Conservation (phyloP, 1,140 invertebrate species). For the Drosophila ambigua region DNA sequence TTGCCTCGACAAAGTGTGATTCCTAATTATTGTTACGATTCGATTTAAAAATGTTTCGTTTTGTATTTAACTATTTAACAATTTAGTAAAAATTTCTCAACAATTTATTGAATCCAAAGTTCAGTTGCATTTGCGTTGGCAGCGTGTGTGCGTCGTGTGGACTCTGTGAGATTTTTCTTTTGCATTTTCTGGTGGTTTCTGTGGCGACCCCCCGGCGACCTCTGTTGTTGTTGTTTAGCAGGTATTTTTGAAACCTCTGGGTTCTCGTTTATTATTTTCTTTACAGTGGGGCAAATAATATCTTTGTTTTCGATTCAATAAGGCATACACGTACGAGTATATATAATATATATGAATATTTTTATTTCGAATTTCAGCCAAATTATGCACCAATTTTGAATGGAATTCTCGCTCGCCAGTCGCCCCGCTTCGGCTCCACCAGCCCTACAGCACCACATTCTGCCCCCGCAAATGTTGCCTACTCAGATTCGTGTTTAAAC, state of each 20-base stretch:
- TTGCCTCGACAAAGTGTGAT: conserved; percentile 41
- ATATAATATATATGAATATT: conserved; percentile 53
- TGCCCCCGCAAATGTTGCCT: conserved; percentile 19
- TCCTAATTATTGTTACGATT: conserved; percentile 82
- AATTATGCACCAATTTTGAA: conserved; percentile 72
- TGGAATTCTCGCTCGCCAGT: conserved; percentile 24
- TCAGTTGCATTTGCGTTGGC: conserved; percentile 38
- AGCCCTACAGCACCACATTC: neutral
- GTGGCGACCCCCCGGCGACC: conserved; percentile 29
- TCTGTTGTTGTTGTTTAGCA: conserved; percentile 58
- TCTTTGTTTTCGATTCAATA: conserved; percentile 50
- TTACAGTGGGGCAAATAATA: conserved; percentile 49
- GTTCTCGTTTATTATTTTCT: conserved; percentile 56
- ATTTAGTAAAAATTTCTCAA: conserved; percentile 78
- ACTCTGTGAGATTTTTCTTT: neutral
- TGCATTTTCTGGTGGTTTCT: neutral
- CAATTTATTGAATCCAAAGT: conserved; percentile 45
- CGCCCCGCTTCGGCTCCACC: conserved; percentile 1
- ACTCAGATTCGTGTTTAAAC: conserved; percentile 44
- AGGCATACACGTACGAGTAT: conserved; percentile 56
- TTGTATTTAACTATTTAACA: conserved; percentile 76
- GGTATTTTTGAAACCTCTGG: conserved; percentile 82
- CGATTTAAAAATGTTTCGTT: conserved; percentile 67
- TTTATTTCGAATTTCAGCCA: conserved; percentile 61
- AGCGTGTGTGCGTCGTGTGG: conserved; percentile 4